phyloP scores from a whole-genome alignment of 2,888 invertebrate genomes.

The Drosophila limbata region DNA sequence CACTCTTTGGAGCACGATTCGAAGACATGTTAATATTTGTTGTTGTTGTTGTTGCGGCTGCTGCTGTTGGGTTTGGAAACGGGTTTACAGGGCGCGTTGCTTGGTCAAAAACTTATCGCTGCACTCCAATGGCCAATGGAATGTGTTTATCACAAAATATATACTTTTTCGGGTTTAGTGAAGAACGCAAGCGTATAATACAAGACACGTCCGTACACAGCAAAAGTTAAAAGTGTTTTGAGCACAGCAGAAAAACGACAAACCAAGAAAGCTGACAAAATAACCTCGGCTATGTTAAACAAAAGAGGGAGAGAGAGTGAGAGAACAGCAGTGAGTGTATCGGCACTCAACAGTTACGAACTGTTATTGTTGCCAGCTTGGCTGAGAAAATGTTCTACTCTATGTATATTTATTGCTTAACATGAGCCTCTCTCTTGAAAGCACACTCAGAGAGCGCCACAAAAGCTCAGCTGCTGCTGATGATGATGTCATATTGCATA shows the following conservation, averaged over 20 bases:
- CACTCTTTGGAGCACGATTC: conserved; percentile 86
- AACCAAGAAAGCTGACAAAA: conserved; percentile 43
- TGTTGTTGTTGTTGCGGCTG: conserved; percentile 40
- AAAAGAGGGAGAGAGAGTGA: conserved; percentile 6
- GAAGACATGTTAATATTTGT: conserved; percentile 83
- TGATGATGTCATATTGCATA: conserved; percentile 61
- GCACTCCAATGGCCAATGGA: conserved; percentile 68
- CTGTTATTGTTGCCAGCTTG: not conserved
- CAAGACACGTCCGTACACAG: conserved; percentile 61
- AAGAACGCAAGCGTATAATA: conserved; percentile 19
- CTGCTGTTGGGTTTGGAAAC: conserved; percentile 67
- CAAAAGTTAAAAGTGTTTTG: conserved; percentile 64
- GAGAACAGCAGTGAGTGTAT: conserved; percentile 35
- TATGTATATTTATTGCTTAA: not conserved
- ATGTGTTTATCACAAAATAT: conserved; percentile 77
- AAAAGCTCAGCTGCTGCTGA: conserved; percentile 36
- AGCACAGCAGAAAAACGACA: conserved; percentile 15
- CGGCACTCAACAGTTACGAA: not conserved
- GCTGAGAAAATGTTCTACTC: not conserved
- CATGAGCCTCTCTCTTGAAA: conserved; percentile 25
- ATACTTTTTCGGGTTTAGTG: conserved; percentile 5
- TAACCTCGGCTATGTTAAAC: not conserved
- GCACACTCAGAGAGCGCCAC: conserved; percentile 12
- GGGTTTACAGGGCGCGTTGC: conserved; percentile 76
- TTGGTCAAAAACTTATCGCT: conserved; percentile 56